Conservation (phyloP, 2,888 invertebrate genomes). For the Ochropacha duplaris region DNA sequence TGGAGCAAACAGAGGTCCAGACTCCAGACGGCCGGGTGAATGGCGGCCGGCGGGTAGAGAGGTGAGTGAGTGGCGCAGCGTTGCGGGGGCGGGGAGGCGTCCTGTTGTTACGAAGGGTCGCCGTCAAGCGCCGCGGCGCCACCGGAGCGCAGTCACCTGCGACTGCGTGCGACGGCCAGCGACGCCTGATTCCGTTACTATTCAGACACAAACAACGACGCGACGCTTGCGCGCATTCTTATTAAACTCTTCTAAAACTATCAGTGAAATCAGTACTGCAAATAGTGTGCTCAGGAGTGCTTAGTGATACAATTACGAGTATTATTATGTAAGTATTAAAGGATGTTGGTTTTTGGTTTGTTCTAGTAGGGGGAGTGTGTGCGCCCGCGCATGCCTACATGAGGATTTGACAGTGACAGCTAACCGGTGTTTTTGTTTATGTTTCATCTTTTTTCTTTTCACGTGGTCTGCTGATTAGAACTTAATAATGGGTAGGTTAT, state of each 20-base stretch:
- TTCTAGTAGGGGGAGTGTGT: background rate
- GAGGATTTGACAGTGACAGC: slow-evolving; percentile 55
- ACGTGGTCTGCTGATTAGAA: too few relatives aligned
- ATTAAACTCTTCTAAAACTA: slow-evolving; percentile 11
- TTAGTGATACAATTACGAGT: slow-evolving; percentile 6
- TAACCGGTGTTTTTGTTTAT: slow-evolving; percentile 47
- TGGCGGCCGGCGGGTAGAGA: background rate
- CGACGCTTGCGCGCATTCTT: slow-evolving; percentile 37
- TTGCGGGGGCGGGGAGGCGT: slow-evolving; percentile 36
- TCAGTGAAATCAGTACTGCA: slow-evolving; percentile 14
- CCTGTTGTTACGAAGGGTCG: slow-evolving; percentile 47
- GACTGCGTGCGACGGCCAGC: slow-evolving; percentile 42
- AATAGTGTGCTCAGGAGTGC: background rate
- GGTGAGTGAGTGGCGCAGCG: slow-evolving; percentile 21
- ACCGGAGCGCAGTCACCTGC: slow-evolving; percentile 52
- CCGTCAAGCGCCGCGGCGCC: slow-evolving; percentile 72
- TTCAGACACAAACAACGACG: slow-evolving; percentile 49
- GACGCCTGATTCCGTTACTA: slow-evolving; percentile 39
- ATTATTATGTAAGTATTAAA: slow-evolving; percentile 11
- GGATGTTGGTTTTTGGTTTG: background rate
- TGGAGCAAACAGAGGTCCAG: background rate
- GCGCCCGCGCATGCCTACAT: background rate
- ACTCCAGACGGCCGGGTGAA: slow-evolving; percentile 6
- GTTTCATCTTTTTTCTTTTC: slow-evolving; percentile 23
- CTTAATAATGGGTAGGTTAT: too few relatives aligned